phyloP scores from a whole-genome alignment of 2,113 vertebrate species.

The Cygnus atratus region DNA sequence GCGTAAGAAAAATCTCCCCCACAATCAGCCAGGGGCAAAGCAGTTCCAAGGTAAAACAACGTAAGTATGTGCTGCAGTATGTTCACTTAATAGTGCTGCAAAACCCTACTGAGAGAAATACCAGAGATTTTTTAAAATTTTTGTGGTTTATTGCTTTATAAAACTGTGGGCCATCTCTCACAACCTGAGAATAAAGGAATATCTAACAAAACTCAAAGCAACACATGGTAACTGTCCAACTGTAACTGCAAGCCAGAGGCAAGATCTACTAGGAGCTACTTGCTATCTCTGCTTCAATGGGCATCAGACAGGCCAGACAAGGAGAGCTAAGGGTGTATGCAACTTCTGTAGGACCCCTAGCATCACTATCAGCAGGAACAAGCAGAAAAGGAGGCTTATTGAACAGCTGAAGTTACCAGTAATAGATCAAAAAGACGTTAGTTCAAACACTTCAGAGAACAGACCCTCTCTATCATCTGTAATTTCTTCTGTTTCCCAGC shows the following conservation, averaged over 20 bases:
- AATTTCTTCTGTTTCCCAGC: not conserved
- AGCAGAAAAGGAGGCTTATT: not conserved
- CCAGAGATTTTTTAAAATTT: not conserved
- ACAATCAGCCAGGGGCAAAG: constrained; percentile 17
- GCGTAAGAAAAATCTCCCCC: constrained; percentile 15
- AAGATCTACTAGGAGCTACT: not conserved
- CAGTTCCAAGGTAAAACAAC: constrained; percentile 28
- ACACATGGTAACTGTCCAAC: not conserved
- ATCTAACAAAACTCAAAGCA: not conserved
- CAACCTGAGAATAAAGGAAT: not conserved
- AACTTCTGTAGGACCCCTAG: not conserved
- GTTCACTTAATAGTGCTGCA: not conserved
- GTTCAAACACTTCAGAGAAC: not conserved
- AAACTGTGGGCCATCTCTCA: not conserved
- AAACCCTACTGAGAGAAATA: not conserved
- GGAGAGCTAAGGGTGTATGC: not conserved
- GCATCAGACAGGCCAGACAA: not conserved
- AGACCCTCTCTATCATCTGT: not conserved
- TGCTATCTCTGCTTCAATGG: not conserved
- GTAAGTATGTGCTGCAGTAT: not conserved
- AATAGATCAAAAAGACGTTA: not conserved
- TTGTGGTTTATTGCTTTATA: not conserved
- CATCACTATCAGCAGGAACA: not conserved
- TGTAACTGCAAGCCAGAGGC: not conserved
- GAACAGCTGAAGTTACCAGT: not conserved